phyloP scores from a whole-genome alignment of 2,797 vertebrate genomes.

The Enteromius anoplus region DNA sequence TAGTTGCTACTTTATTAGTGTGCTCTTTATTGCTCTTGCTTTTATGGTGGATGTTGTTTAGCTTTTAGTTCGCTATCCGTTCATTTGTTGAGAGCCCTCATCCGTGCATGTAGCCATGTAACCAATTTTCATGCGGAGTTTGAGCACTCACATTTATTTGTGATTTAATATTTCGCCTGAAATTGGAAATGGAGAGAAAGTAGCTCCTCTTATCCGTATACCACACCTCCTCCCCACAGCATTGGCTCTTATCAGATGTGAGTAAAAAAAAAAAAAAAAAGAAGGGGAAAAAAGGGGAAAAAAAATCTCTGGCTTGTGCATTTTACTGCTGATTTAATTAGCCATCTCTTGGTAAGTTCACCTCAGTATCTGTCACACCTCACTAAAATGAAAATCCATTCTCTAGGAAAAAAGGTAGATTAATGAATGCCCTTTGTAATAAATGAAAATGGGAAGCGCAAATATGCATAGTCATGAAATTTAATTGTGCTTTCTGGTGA shows the following conservation, averaged over 20 bases:
- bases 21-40: slow-evolving; percentile 45
- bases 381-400: slow-evolving; percentile 83
- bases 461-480: slow-evolving; percentile 90
- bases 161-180: slow-evolving; percentile 65
- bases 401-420: slow-evolving; percentile 73
- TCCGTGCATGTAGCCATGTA: slow-evolving; percentile 38
- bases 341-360: slow-evolving; percentile 82
- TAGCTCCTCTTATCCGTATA: slow-evolving; percentile 43
- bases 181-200: slow-evolving; percentile 63
- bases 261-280: slow-evolving; percentile 56
- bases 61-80: slow-evolving; percentile 44
- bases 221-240: slow-evolving; percentile 46
- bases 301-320: slow-evolving; percentile 62
- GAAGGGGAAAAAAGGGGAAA: background rate
- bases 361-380: slow-evolving; percentile 81
- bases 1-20: slow-evolving; percentile 51
- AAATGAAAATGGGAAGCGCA: slow-evolving; percentile 83
- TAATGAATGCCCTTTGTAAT: slow-evolving; percentile 87
- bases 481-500: slow-evolving; percentile 86
- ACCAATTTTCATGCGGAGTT: slow-evolving; percentile 50
- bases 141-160: slow-evolving; percentile 58
- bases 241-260: slow-evolving; percentile 69
- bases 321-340: slow-evolving; percentile 89
- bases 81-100: slow-evolving; percentile 39
- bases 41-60: slow-evolving; percentile 51